Base-by-base conservation (phyloP, 2,888 invertebrate species). In the Opisthograptis luteolata region DNA sequence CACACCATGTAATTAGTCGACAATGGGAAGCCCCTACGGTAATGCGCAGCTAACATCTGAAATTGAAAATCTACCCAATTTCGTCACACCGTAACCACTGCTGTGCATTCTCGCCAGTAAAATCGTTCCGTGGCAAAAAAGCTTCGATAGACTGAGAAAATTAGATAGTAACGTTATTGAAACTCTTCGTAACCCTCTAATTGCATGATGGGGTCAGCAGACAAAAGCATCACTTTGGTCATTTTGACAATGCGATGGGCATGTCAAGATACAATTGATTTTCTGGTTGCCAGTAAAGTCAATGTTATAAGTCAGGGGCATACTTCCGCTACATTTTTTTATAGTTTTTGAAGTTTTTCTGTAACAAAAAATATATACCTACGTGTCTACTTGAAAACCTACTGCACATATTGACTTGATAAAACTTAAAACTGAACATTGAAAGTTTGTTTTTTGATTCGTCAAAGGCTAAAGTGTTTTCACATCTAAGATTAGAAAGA, bases 1-100 rank as follows among this genome's bases (percentile, higher is more conserved):
- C 62, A 66, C 74, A 75, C 76, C 71, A 71, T 82, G 81, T 87
- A 85, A 88, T 88, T 87, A 88, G 81, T 67, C 68, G 64, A 70
- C 81, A 79, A 80, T 80, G 73, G 70, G 68, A 73, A 76, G 71
- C 71, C 64, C 65, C 62, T 68, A 66, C 69, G 64, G 70, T 70
- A 79, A 71, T 66, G 70, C 57, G 28, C 30, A n/a, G 25, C 17
- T 22, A 36, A 34, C n/a, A 36, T 32, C 31, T 20, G 30, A 19
- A 42, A 34, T 8, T 54, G 39, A 35, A 41, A 27, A 37, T 2
- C 15, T 32, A 13, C 17, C 14, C 31, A 25, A 35, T 31, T 27
- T 36, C 41, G 36, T 13, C 22, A 14, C 12, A 41, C 7, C 2
- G 4, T 2, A 35, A 47, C 57, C 64, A 75, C 64, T 53, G 58